These are phyloP conservation scores for Aegithalos caudatus DNA, from an alignment of 2,113 vertebrate genomes.

Conservation along the genomic window DNA sequence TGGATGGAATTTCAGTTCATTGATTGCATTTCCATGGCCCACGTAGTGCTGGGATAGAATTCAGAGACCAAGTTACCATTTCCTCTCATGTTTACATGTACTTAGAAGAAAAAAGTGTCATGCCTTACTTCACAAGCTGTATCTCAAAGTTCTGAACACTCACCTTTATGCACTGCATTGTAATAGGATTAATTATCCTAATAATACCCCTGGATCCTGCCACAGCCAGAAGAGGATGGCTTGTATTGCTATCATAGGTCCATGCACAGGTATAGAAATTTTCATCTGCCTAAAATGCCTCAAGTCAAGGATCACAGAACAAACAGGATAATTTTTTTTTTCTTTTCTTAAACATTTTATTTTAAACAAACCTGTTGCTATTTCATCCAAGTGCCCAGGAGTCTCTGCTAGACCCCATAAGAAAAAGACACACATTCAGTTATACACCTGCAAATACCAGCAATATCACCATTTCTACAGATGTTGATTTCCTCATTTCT, in stretches of 20 bases:
- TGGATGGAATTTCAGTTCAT: conserved; percentile 97
- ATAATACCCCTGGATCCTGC: conserved; percentile 98
- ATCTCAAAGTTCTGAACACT: background rate
- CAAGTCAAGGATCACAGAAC: conserved; percentile 70
- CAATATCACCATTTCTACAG: background rate
- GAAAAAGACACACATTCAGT: background rate
- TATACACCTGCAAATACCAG: background rate
- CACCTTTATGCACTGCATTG: conserved; percentile 99
- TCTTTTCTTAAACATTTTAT: background rate
- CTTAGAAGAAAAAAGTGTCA: background rate
- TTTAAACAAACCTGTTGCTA: background rate
- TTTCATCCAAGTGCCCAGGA: background rate
- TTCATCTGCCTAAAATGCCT: conserved; percentile 86
- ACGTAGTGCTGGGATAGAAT: conserved; percentile 90
- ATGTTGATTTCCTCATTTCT: background rate
- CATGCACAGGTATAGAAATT: conserved; percentile 99
- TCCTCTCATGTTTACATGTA: background rate
- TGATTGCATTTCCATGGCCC: conserved; percentile 97
- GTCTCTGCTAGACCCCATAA: background rate
- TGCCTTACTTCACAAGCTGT: background rate
- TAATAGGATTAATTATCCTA: conserved; percentile 97
- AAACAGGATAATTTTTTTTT: background rate
- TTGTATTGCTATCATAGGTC: conserved; percentile 97
- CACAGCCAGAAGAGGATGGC: conserved; percentile 93
- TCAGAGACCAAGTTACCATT: conserved; percentile 46